Base-by-base conservation (phyloP, 2,888 invertebrate species). In the Strigamia maritima region DNA sequence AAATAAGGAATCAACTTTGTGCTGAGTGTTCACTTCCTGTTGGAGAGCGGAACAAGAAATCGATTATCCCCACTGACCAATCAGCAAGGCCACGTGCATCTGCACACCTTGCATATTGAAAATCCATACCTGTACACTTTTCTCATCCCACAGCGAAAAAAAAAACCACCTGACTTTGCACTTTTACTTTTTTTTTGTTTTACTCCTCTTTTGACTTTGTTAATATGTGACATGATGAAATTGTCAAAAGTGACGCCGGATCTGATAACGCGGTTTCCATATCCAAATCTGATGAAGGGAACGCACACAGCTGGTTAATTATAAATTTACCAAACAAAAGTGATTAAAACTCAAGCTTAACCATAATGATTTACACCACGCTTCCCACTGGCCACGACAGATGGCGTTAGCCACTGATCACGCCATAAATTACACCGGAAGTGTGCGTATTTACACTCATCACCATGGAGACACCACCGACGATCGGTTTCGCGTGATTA, bases 321-420 rank as follows among this genome's bases (percentile, higher is more conserved):
- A 70, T 70, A 14, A 70, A 70, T 70, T 70, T 70, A 70, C 70
- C 70, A 70, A 70, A 70, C 70, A 70, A 70, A 54, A 70, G 70
- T 70, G 70, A 70, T 70, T 70, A 70, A 70, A 70, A 70, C 70
- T 70, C 70, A 14, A 28, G 26, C 70, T 70, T 70, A 70, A 70
- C 70, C 70, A 26, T 70, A 70, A 70, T 70, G 70, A 70, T 70
- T 70, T 70, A 70, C 70, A 70, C 70, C 70, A 28, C 28, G 70
- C 70, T 70, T 70, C 16, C 70, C 28, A 70, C 70, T 70, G 70
- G 70, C 24, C 70, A 70, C 70, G 70, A 70, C 70, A 70, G 70
- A 70, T 70, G 70, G 70, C 70, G 70, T 70, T 70, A 70, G 70
- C 70, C 70, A 70, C 70, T 70, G 70, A 70, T 70, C 70, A 70